These are phyloP conservation scores for Aspidiotus destructor DNA, from an alignment of 2,888 invertebrate species.

Conservation along the genomic window DNA sequence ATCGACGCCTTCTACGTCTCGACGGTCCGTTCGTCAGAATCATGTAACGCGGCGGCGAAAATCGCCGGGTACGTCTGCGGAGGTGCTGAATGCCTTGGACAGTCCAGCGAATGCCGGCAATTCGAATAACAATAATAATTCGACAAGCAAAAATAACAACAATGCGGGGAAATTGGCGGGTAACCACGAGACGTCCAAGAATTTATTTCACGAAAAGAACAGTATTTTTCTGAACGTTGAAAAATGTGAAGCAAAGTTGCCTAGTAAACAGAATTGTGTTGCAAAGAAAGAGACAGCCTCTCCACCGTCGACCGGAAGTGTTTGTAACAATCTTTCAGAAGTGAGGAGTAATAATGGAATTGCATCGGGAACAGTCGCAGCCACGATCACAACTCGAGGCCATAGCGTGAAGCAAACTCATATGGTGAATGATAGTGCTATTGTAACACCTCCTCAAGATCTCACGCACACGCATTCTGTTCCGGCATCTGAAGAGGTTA, in stretches of 20 bases:
- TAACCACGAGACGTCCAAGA: slow-evolving; percentile 4
- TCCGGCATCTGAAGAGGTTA: slow-evolving; percentile 35
- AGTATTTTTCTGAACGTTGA: slow-evolving; percentile 6
- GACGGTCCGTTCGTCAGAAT: slow-evolving; percentile 29
- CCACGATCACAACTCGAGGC: slow-evolving; percentile 22
- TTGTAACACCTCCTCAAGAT: slow-evolving; percentile 26
- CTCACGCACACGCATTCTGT: slow-evolving; percentile 29
- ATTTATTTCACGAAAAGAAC: slow-evolving; percentile 21
- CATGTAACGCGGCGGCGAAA: slow-evolving; percentile 27
- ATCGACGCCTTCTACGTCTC: slow-evolving; percentile 12
- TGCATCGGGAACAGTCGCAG: slow-evolving; percentile 5
- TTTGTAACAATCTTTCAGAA: neutral
- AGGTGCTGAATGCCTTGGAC: neutral
- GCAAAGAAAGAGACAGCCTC: slow-evolving; percentile 23
- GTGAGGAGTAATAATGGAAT: neutral
- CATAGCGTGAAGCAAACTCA: slow-evolving; percentile 26
- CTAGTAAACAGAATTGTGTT: slow-evolving; percentile 24
- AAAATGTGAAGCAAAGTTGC: slow-evolving; percentile 21
- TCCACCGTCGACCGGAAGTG: slow-evolving; percentile 1
- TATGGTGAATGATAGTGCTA: slow-evolving; percentile 29
- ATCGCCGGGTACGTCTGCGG: neutral
- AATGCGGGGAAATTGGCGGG: neutral
- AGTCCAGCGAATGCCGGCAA: neutral
- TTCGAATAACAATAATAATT: slow-evolving; percentile 19
- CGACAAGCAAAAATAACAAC: slow-evolving; percentile 25